phyloP scores from a whole-genome alignment of 2,888 invertebrate species.

The Lasioglossum marginatum region DNA sequence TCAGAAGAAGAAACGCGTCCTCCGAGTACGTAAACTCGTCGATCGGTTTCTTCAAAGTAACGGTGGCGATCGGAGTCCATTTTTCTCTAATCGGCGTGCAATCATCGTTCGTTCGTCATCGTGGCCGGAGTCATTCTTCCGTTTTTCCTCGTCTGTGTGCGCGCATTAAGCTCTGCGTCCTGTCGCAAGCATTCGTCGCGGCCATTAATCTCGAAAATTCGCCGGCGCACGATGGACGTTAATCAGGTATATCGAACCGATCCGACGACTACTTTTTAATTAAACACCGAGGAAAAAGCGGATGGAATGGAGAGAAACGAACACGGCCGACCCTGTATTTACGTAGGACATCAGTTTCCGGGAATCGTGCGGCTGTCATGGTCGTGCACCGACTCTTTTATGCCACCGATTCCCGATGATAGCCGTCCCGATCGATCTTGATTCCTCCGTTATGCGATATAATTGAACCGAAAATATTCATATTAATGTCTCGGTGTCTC shows the following conservation, averaged over 20 bases:
- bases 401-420: conserved; percentile 54
- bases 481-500: conserved; percentile 67
- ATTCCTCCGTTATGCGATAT: conserved; percentile 56
- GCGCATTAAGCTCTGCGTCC: conserved; percentile 68
- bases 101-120: conserved; percentile 52
- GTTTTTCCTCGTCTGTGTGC: conserved; percentile 47
- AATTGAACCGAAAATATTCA: conserved; percentile 67
- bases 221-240: conserved; percentile 67
- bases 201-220: conserved; percentile 73
- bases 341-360: conserved; percentile 63
- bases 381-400: conserved; percentile 54
- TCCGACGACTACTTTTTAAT: conserved; percentile 70
- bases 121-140: conserved; percentile 55
- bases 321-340: conserved; percentile 61
- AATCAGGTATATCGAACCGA: conserved; percentile 69
- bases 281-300: conserved; percentile 68
- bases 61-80: conserved; percentile 43
- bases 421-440: conserved; percentile 56
- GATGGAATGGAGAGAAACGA: conserved; percentile 43
- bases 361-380: conserved; percentile 41
- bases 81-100: conserved; percentile 54
- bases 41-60: conserved; percentile 43
- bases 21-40: conserved; percentile 7
- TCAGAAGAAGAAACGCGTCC: background rate
- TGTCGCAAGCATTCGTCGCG: conserved; percentile 61